These are phyloP conservation scores for Pelagia noctiluca DNA, from an alignment of 30 jellyfish, hydroid and myxozoan species.

Conservation along the genomic window DNA sequence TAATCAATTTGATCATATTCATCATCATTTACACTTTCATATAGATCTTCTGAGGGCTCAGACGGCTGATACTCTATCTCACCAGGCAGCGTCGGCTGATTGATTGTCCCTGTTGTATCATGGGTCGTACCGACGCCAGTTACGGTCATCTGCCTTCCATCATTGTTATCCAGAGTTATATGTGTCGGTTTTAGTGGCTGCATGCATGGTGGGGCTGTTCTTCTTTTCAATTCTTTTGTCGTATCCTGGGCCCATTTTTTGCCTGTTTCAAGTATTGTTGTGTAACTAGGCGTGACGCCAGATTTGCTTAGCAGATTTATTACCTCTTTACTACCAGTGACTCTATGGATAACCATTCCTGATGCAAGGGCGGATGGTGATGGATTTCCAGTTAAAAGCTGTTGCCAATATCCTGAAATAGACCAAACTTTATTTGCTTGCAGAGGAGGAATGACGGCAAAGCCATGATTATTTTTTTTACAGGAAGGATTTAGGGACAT, in stretches of 20 bases:
- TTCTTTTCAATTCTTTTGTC: neutral
- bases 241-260: neutral
- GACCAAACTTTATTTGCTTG: neutral
- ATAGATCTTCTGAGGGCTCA: neutral
- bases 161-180: neutral
- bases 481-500: neutral
- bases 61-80: neutral
- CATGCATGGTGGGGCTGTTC: neutral
- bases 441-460: neutral
- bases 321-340: neutral
- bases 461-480: neutral
- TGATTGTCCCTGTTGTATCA: neutral
- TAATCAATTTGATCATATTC: slow-evolving; percentile 6
- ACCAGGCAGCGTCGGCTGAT: neutral
- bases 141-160: neutral
- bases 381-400: neutral
- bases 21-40: neutral
- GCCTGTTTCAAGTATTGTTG: neutral
- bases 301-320: neutral
- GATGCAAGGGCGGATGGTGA: neutral
- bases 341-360: neutral
- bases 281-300: neutral
- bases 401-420: neutral
- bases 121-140: neutral
- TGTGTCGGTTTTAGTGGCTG: slow-evolving; percentile 4